phyloP scores from a whole-genome alignment of 2,888 invertebrate genomes.

The Polylopha cassiicola region DNA sequence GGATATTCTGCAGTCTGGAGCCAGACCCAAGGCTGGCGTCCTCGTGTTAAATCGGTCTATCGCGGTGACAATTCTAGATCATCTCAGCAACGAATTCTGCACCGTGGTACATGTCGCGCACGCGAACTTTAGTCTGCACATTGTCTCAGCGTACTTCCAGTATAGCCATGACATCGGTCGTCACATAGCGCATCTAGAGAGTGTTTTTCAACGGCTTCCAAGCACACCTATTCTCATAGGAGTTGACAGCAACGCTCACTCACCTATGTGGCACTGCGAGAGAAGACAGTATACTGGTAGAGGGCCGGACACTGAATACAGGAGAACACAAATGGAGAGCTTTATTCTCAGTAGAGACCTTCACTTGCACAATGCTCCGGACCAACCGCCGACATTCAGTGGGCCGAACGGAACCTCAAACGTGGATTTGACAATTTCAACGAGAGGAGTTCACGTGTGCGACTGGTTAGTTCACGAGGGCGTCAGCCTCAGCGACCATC shows the following conservation, averaged over 20 bases:
- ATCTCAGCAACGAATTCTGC: conserved; percentile 9
- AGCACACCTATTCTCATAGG: conserved; percentile 22
- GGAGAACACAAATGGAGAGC: conserved; percentile 19
- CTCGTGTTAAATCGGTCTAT: conserved; percentile 8
- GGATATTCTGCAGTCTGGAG: background rate
- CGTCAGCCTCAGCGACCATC: conserved; percentile 27
- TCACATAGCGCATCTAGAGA: conserved; percentile 19
- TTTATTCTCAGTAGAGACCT: conserved; percentile 21
- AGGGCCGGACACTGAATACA: conserved; percentile 16
- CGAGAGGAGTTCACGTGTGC: background rate
- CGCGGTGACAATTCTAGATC: background rate
- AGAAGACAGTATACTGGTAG: conserved; percentile 20
- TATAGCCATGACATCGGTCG: conserved; percentile 13
- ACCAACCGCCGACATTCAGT: conserved; percentile 17
- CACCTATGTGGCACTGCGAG: conserved; percentile 28
- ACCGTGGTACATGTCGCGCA: conserved; percentile 5
- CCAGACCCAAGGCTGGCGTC: conserved; percentile 10
- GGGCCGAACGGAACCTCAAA: conserved; percentile 18
- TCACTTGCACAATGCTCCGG: conserved; percentile 14
- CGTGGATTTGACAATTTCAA: conserved; percentile 14
- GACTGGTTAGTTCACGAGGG: conserved; percentile 17
- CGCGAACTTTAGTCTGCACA: background rate
- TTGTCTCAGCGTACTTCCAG: conserved; percentile 24
- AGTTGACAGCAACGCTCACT: conserved; percentile 31
- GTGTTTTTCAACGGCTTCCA: conserved; percentile 11